Conservation (phyloP, 2,888 invertebrate species). For the Sphinx pinastri region DNA sequence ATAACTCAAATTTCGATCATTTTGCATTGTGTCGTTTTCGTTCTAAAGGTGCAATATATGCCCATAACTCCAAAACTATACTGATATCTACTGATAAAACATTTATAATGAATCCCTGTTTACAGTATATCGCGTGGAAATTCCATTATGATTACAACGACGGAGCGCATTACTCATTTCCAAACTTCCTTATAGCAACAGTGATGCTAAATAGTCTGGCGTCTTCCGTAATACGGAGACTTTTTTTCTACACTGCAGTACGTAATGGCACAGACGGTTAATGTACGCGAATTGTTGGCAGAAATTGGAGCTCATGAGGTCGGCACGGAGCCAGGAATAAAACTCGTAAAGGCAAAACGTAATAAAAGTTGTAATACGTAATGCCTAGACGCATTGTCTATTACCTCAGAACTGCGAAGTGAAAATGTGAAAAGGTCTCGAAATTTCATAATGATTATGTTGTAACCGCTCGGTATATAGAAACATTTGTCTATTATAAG, state of each 20-base stretch:
- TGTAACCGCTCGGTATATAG: background rate
- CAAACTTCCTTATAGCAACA: conserved; percentile 15
- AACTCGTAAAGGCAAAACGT: conserved; percentile 5
- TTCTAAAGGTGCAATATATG: too few species aligned
- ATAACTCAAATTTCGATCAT: too few species aligned
- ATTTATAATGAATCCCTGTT: too few species aligned
- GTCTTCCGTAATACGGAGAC: conserved; percentile 5
- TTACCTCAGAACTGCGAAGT: background rate
- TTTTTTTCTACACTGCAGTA: background rate
- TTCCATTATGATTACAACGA: background rate
- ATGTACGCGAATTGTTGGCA: conserved; percentile 15
- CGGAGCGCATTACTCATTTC: background rate
- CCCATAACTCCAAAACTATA: too few species aligned
- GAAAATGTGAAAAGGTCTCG: background rate
- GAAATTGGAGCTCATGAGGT: background rate
- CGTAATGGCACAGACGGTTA: conserved; percentile 13
- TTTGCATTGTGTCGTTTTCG: too few species aligned
- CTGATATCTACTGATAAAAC: too few species aligned
- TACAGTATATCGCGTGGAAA: background rate
- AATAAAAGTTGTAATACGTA: conserved; percentile 5
- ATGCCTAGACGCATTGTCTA: background rate
- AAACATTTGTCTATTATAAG: too few species aligned
- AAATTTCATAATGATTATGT: background rate
- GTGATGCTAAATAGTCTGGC: conserved; percentile 1
- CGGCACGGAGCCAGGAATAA: conserved; percentile 7